Conservation (phyloP, 1,140 invertebrate genomes). For the Drosophila carrolli region DNA sequence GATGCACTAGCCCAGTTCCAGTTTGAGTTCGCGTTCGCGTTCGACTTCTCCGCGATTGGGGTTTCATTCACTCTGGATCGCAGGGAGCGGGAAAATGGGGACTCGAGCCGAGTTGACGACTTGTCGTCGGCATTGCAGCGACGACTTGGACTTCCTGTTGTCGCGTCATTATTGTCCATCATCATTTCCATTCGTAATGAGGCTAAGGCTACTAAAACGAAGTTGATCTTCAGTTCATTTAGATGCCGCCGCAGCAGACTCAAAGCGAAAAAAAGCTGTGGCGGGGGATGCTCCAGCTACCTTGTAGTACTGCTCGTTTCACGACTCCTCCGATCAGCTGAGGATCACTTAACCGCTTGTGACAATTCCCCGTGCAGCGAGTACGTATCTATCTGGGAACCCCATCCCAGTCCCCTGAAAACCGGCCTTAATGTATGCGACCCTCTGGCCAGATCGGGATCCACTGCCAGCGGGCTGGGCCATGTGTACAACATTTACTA, state of each 20-base stretch:
- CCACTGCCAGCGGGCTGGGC: constrained; percentile 24
- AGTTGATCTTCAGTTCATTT: constrained; percentile 80
- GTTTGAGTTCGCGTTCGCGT: constrained; percentile 31
- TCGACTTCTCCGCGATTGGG: constrained; percentile 23
- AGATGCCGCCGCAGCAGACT: constrained; percentile 71
- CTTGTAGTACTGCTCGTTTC: constrained; percentile 10
- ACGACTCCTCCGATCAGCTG: constrained; percentile 66
- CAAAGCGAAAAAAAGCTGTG: constrained; percentile 26
- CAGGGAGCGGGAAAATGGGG: constrained; percentile 9
- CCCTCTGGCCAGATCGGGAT: constrained; percentile 45
- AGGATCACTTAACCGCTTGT: constrained; percentile 39
- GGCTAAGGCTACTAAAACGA: constrained; percentile 78
- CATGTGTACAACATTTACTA: constrained; percentile 78
- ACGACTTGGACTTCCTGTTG: constrained; percentile 77
- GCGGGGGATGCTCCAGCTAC: constrained; percentile 40
- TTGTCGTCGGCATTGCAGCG: constrained; percentile 49
- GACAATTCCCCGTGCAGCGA: constrained; percentile 47
- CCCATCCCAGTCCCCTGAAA: constrained; percentile 17
- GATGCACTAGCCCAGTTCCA: constrained; percentile 78
- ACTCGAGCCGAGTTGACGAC: constrained; percentile 32
- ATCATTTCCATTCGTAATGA: constrained; percentile 83
- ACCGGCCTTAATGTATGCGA: constrained; percentile 57
- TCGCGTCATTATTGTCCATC: constrained; percentile 83
- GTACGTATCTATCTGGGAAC: constrained; percentile 10
- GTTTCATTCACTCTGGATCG: constrained; percentile 50